Evolutionary conservation across 2,113 vertebrate genomes (phyloP), one percentile per base, ranked within the genome.

Genomic region (Oreochromis spilurus): DNA sequence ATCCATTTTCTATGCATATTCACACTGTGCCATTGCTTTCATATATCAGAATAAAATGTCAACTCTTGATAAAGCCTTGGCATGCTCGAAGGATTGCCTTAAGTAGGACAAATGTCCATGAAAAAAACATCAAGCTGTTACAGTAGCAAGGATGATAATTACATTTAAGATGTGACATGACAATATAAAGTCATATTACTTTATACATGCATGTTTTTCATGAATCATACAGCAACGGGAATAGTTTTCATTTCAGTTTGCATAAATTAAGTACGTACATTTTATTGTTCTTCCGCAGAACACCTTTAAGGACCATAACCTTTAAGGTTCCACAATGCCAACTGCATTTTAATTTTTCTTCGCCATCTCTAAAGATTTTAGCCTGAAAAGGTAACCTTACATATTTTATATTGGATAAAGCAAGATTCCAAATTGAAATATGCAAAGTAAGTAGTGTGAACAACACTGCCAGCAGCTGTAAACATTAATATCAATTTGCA

Each of bases 1-100:
- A 95, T 93, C 92, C 70, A 85, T 92, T 94, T 91, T 70, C 86
- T 58, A 83, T 92, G 94, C 88, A 91, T 92, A 84, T 92, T 94
- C 91, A 89, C 88, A 67, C 70, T n/a, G 79, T 85, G 87, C 24
- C 77, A 79, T 87, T 54, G 48, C 55, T 91, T 89, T 87, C 55
- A 91, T 87, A 72, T 82, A 87, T 91, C 91, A 62, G 75, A 90
- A 79, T 87, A 54, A 90, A 91, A 93, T 93, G 90, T 92, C 85
- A 86, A 72, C 58, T 72, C 83, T 45, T 83, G 93, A 88, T 67
- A 62, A 75, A 72, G 72, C 75, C 87, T 38, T 38, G 62, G 78
- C 40, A 79, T 45, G 65, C 43, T 85, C 4, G 1, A 26, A n/a
- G 82, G 31, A 86, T 88, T 88, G 81, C 83, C 60, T 86, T 52